Evolutionary conservation across 2,113 vertebrate species (phyloP).

Genomic region (Hippocampus guttulatus): DNA sequence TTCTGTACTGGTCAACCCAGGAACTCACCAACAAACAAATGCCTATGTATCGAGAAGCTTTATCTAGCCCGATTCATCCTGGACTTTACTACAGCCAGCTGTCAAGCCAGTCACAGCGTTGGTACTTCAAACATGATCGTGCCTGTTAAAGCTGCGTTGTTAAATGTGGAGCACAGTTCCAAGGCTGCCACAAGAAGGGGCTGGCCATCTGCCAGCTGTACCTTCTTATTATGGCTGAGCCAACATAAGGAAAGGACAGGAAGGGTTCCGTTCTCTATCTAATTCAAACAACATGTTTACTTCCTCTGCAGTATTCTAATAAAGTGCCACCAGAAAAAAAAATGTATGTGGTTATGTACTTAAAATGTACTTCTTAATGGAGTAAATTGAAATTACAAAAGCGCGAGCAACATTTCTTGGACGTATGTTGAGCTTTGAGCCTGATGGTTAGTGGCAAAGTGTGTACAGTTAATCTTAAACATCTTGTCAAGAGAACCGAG

Average conservation of each 20-base stretch:
- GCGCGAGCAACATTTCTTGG: conserved; percentile 63
- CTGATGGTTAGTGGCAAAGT: conserved; percentile 17
- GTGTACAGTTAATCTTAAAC: conserved; percentile 3
- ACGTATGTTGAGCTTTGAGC: conserved; percentile 50
- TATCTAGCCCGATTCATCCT: conserved; percentile 36
- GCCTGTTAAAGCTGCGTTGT: conserved; percentile 65
- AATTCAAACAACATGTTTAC: conserved; percentile 67
- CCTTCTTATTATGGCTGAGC: conserved; percentile 67
- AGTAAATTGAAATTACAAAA: conserved; percentile 61
- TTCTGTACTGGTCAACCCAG: conserved; percentile 50
- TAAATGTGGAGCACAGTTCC: conserved; percentile 67
- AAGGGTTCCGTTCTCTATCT: conserved; percentile 50
- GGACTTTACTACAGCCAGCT: conserved; percentile 66
- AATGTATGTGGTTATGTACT: conserved; percentile 67
- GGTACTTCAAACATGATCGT: conserved; percentile 65
- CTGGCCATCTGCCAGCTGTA: conserved; percentile 65
- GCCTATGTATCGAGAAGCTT: conserved; percentile 46
- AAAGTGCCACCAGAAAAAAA: conserved; percentile 49
- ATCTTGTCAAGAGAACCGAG: conserved; percentile 9
- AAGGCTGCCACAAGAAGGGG: conserved; percentile 68
- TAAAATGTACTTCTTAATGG: conserved; percentile 71
- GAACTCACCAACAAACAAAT: conserved; percentile 66
- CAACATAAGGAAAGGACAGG: conserved; percentile 47
- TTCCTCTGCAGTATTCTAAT: conserved; percentile 68
- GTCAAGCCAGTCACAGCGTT: conserved; percentile 56